Evolutionary conservation across 2,113 vertebrate genomes (phyloP).

Genomic region (Rhabdornis inornatus): DNA sequence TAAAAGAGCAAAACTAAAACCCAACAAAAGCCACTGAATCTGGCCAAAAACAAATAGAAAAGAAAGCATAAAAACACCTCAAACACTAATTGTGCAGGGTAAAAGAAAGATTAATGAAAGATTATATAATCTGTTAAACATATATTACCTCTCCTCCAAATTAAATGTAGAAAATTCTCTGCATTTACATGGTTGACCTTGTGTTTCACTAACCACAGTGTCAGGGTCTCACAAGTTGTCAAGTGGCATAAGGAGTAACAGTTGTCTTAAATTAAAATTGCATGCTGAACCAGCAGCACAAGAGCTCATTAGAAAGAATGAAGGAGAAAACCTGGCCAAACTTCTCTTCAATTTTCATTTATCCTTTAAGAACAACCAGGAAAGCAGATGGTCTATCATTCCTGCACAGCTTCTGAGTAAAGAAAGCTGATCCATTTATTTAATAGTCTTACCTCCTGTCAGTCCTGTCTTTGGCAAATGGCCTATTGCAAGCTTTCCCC

Average conservation of each 20-base stretch:
- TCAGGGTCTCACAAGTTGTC: not conserved
- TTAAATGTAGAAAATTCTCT: not conserved
- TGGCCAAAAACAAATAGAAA: not conserved
- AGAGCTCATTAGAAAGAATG: not conserved
- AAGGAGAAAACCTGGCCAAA: not conserved
- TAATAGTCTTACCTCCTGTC: constrained; percentile 34
- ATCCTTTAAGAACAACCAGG: not conserved
- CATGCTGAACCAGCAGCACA: not conserved
- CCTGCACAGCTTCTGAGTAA: not conserved
- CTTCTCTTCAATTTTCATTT: not conserved
- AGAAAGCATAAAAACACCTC: not conserved
- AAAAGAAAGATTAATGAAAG: not conserved
- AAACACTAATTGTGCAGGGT: not conserved
- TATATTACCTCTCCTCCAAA: not conserved
- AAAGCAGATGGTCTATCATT: constrained; percentile 41
- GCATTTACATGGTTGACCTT: not conserved
- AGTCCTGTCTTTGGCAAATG: constrained; percentile 11
- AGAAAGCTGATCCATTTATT: constrained; percentile 22
- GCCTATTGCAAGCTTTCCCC: not conserved
- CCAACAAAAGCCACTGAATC: not conserved
- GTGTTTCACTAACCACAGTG: not conserved
- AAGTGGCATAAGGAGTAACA: not conserved
- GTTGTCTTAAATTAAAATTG: not conserved
- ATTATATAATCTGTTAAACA: not conserved
- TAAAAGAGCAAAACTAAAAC: not conserved